Evolutionary conservation across 2,888 invertebrate genomes (phyloP).

Genomic region (Pardosa pseudoannulata): DNA sequence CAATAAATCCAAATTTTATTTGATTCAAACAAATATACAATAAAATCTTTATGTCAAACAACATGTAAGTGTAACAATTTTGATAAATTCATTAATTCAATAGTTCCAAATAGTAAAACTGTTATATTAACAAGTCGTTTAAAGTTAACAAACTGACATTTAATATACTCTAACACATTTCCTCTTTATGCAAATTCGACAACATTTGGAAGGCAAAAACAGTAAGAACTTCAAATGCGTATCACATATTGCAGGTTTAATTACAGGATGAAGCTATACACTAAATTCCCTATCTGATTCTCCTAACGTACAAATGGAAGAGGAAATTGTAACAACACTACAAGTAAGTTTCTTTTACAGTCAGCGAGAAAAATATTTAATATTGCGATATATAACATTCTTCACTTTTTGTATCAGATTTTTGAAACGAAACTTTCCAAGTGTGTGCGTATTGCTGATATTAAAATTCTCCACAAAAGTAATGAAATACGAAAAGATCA

Average conservation of each 20-base stretch:
- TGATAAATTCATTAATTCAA: slow-evolving; percentile 25
- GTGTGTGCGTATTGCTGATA: slow-evolving; percentile 37
- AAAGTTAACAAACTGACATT: slow-evolving; percentile 32
- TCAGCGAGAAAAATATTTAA: slow-evolving; percentile 40
- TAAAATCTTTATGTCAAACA: slow-evolving; percentile 35
- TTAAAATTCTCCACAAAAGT: slow-evolving; percentile 54
- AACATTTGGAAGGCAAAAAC: slow-evolving; percentile 38
- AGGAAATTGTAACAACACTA: slow-evolving; percentile 24
- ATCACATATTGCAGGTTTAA: slow-evolving; percentile 25
- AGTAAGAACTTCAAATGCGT: slow-evolving; percentile 29
- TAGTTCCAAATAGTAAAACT: slow-evolving; percentile 37
- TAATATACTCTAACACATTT: slow-evolving; percentile 27
- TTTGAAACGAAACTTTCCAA: slow-evolving; percentile 4
- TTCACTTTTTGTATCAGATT: not conserved
- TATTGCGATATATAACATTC: slow-evolving; percentile 7
- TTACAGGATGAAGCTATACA: slow-evolving; percentile 22
- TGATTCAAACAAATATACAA: slow-evolving; percentile 53
- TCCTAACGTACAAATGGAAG: slow-evolving; percentile 33
- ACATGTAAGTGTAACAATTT: slow-evolving; percentile 52
- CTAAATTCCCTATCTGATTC: not conserved
- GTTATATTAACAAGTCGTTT: slow-evolving; percentile 9
- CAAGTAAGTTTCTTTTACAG: slow-evolving; percentile 4
- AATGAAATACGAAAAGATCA: not conserved
- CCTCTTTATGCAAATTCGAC: slow-evolving; percentile 35
- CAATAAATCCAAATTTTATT: slow-evolving; percentile 24